Evolutionary conservation across 2,797 vertebrate genomes (phyloP), one percentile per base, ranked within the genome.

Genomic region (Anas georgica): DNA sequence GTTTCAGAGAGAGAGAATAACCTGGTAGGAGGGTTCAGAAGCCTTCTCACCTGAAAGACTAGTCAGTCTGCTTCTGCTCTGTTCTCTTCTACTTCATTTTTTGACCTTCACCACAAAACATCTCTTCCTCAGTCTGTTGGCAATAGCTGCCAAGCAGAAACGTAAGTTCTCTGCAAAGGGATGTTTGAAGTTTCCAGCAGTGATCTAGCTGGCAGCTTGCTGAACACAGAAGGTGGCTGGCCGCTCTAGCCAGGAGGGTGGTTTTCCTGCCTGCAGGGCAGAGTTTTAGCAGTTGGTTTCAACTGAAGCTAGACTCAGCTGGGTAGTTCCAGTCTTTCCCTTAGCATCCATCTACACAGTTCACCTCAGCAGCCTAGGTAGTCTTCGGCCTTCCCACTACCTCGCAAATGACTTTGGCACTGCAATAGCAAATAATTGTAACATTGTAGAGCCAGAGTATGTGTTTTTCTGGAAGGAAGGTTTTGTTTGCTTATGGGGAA

Each of bases 151-250:
- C 46, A 26, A 66, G 10, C 23, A 82, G 63, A 73, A 73, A 10
- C 0, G 1, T 3, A 22, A 43, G 29, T 84, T 17, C 18, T 72
- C 12, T 77, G 28, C 0, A 0, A 3, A 59, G 59, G 58, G 22
- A 6, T 90, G 52, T 29, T 59, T 60, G 52, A 31, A 54, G 64
- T n/a, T 90, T 68, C 52, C 5, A 4, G 35, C 43, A 43, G 41
- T 14, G 68, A 39, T 46, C 25, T 83, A 25, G 33, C 59, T 67
- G 75, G 22, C 68, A 52, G 54, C 63, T 81, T 56, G 67, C 67
- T 88, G 13, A 70, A 7, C 33, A 33, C 37, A 39, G 41, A n/a
- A 66, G n/a, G 18, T 3, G 1, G 13, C 29, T 70, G 79, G 41
- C 68, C 64, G 18, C n/a, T 26, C 54, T 72, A n/a, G 16, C 35